These are phyloP conservation scores for Sebastiscus albofasciatus DNA, from an alignment of 2,797 vertebrate species.

Conservation along the genomic window DNA sequence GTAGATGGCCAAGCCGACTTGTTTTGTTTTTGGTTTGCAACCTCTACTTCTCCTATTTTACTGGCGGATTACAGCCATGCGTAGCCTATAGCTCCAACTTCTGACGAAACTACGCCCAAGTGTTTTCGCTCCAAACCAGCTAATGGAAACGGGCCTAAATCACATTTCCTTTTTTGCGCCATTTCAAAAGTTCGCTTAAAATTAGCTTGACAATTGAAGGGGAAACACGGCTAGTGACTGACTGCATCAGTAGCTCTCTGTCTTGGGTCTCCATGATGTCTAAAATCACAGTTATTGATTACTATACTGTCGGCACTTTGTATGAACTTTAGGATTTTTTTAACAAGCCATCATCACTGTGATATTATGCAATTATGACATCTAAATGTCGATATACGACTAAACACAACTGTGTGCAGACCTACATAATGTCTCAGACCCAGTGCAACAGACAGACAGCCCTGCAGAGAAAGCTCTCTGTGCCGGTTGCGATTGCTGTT, in stretches of 20 bases:
- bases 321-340: background rate
- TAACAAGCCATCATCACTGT: background rate
- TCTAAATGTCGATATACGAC: background rate
- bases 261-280: background rate
- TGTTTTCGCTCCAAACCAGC: no score
- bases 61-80: no score
- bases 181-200: no score
- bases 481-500: slow-evolving; percentile 39
- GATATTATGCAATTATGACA: background rate
- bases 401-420: background rate
- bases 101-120: no score
- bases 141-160: no score
- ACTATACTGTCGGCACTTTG: background rate
- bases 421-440: background rate
- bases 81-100: no score
- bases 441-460: background rate
- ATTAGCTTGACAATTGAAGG: no score
- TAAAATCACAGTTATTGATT: slow-evolving; percentile 3
- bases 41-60: no score
- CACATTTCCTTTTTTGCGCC: no score
- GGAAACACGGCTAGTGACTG: background rate
- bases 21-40: no score
- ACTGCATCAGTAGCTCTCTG: background rate
- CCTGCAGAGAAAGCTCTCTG: background rate
- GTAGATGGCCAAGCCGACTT: no score